Evolutionary conservation across 1,140 invertebrate species (phyloP).

Genomic region (Rhopalosiphum maidis): DNA sequence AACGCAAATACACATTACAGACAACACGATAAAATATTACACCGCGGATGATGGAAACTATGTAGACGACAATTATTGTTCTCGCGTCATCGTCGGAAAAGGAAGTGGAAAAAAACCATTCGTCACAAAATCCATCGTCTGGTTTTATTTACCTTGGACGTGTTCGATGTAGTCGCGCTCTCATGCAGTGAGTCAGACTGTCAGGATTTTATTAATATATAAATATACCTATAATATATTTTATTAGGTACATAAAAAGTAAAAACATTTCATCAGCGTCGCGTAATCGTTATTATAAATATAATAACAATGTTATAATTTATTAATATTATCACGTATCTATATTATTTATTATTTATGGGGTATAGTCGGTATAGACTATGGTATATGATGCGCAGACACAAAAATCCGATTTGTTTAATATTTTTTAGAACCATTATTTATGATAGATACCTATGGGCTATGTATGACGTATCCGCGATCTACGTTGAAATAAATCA

Average conservation of each 20-base stretch:
- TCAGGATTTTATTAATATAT: not conserved
- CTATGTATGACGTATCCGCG: no score
- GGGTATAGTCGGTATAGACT: no score
- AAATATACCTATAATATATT: not conserved
- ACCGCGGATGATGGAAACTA: not conserved
- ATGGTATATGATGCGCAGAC: not conserved
- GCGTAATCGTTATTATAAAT: not conserved
- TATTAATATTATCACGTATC: not conserved
- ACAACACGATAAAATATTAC: not conserved
- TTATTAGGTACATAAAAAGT: not conserved
- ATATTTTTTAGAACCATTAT: not conserved
- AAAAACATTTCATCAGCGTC: not conserved
- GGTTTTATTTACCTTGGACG: not conserved
- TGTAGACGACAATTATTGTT: not conserved
- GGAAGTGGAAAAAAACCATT: slow-evolving; percentile 19
- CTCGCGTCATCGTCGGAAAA: not conserved
- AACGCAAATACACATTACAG: not conserved
- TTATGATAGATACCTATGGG: not conserved
- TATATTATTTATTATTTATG: no score
- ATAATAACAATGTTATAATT: not conserved
- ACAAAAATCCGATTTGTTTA: not conserved
- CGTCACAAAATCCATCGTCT: slow-evolving; percentile 12
- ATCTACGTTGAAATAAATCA: not conserved
- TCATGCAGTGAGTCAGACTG: slow-evolving; percentile 1
- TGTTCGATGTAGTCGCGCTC: slow-evolving; percentile 25